Evolutionary conservation across 2,888 invertebrate genomes (phyloP).

Genomic region (Sinodicranocentrus sp.): DNA sequence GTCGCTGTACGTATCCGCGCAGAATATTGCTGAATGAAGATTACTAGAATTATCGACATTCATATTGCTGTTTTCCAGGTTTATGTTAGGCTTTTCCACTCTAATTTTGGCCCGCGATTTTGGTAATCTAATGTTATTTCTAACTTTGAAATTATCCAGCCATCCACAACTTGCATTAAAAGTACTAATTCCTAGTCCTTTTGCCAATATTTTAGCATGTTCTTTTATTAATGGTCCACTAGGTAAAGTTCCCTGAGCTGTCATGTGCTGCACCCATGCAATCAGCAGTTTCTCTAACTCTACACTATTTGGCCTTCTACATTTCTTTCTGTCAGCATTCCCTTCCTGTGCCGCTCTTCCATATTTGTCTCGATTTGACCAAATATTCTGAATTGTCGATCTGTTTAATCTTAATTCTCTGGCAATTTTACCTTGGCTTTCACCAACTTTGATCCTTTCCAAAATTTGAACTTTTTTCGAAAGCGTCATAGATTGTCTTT

Average conservation of each 20-base stretch:
- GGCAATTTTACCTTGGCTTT: conserved; percentile 34
- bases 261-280: conserved; percentile 24
- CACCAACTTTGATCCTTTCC: conserved; percentile 26
- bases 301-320: conserved; percentile 10
- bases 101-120: conserved; percentile 7
- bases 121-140: conserved; percentile 26
- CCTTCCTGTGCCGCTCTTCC: background rate
- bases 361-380: conserved; percentile 23
- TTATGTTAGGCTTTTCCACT: too few relatives aligned
- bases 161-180: conserved; percentile 37
- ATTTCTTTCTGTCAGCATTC: conserved; percentile 7
- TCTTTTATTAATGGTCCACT: conserved; percentile 38
- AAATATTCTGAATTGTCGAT: conserved; percentile 37
- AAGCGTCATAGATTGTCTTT: background rate
- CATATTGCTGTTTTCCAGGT: too few relatives aligned
- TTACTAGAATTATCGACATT: too few relatives aligned
- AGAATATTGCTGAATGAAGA: too few relatives aligned
- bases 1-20: too few relatives aligned
- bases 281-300: conserved; percentile 16
- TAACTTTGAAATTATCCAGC: conserved; percentile 25
- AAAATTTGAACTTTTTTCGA: conserved; percentile 20
- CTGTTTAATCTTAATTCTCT: conserved; percentile 28
- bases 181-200: conserved; percentile 4
- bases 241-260: background rate
- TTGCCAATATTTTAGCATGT: conserved; percentile 29